A percentile compares a stretch with the other conserved stretches of the same genome.
Conservation (phyloP, 2,888 invertebrate genomes). For the Serripes groenlandicus region DNA sequence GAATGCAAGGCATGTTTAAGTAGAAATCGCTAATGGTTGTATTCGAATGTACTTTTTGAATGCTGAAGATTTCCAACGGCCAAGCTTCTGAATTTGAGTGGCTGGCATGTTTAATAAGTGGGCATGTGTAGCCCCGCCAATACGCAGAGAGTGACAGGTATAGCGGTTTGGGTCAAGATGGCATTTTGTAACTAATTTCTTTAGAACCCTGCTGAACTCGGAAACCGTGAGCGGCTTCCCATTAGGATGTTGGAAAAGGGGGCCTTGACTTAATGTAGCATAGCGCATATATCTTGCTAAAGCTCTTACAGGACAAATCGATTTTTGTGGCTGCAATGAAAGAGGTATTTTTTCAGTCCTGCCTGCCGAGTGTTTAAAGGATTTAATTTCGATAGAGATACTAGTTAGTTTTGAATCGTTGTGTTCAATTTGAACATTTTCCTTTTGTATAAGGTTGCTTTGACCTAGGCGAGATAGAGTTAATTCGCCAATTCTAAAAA, state of each 20-base stretch:
- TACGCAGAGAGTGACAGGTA: slow-evolving; percentile 33
- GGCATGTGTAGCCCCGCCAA: slow-evolving; percentile 33
- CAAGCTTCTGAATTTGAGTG: too few relatives aligned
- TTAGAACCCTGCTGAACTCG: neutral
- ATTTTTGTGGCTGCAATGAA: neutral
- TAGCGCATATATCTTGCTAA: neutral
- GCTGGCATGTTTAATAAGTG: slow-evolving; percentile 10
- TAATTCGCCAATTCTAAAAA: neutral
- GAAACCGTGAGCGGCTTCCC: neutral
- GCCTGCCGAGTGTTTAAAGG: neutral
- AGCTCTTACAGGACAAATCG: slow-evolving; percentile 2
- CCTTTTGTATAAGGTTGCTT: neutral
- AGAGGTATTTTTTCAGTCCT: neutral
- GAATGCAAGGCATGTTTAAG: too few relatives aligned
- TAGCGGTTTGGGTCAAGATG: slow-evolving; percentile 16
- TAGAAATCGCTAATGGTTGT: neutral
- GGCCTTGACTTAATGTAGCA: neutral
- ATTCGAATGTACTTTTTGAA: slow-evolving; percentile 32
- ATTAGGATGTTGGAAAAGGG: neutral
- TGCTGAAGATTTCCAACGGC: slow-evolving; percentile 35
- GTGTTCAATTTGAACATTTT: neutral
- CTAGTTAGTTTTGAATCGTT: neutral
- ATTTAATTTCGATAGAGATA: neutral
- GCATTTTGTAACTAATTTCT: slow-evolving; percentile 2
- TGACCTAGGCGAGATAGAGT: neutral